Evolutionary conservation across 2,113 vertebrate genomes (phyloP), one percentile per base, ranked within the genome.

Genomic region (Tautogolabrus adspersus): DNA sequence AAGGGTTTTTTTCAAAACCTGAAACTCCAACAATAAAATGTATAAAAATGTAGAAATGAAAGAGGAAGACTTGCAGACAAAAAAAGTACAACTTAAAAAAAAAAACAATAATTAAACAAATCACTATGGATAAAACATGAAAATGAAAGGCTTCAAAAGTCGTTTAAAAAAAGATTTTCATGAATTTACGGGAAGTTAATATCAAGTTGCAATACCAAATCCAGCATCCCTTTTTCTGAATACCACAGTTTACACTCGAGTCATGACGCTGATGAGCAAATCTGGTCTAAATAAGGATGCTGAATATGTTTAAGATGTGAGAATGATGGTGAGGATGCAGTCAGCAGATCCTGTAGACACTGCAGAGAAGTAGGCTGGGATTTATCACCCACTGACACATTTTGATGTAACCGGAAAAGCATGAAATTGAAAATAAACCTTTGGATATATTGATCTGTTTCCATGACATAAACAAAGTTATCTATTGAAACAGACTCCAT

Each of bases 361-460:
- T 63, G 81, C 80, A 74, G 66, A 76, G 72, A 85, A 87, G 86
- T 77, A 13, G 62, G 66, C 42, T 26, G 49, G 84, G 71, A 88
- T 91, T 92, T 88, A 92, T 92, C 84, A 79, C 82, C 56, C 57
- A 68, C 87, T 86, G 91, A 91, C 88, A 92, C 83, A 83, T 90
- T 92, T 82, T 89, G 84, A 92, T 86, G 83, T 38, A 89, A 89
- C 68, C 89, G 89, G 86, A 93, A 92, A 90, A 79, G 86, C 91
- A 88, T 92, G 85, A 91, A 90, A 94, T 91, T 92, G 83, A 88
- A 92, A 93, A 89, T 89, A 89, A 93, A 92, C 86, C 75, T 70
- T 83, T 77, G 67, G 82, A 79, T 87, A 68, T 91, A 92, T 89
- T 85, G 87, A 91, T 91, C 77, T 67, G 66, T 89, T 80, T 86